These are phyloP conservation scores for Coilia nasus DNA, from an alignment of 2,797 vertebrate species.

Conservation along the genomic window DNA sequence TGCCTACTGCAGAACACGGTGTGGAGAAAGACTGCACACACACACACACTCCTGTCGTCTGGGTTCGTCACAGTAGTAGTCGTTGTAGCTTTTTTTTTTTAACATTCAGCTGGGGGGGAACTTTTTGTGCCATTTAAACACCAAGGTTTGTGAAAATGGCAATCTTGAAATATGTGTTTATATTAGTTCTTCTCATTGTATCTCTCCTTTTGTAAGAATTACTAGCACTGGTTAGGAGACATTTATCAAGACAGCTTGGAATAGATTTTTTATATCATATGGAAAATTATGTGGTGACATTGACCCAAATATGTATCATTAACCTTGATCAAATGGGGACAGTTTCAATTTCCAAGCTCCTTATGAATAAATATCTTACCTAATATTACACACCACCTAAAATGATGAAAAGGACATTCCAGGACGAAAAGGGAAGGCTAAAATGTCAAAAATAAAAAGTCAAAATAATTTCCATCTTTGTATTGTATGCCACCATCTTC, in stretches of 20 bases:
- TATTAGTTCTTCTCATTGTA: background rate
- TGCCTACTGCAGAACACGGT: slow-evolving; percentile 63
- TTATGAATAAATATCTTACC: background rate
- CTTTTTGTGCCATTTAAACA: background rate
- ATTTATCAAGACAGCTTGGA: background rate
- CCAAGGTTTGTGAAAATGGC: background rate
- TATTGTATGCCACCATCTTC: background rate
- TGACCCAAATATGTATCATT: background rate
- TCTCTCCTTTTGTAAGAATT: background rate
- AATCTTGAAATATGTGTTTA: background rate
- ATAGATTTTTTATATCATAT: background rate
- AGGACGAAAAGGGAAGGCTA: background rate
- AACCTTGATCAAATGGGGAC: background rate
- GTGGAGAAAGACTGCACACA: slow-evolving; percentile 2
- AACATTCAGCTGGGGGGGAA: background rate
- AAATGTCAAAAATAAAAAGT: background rate
- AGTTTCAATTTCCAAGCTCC: background rate
- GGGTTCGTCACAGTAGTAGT: background rate
- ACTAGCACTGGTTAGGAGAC: background rate
- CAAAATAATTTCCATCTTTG: background rate
- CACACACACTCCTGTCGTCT: background rate
- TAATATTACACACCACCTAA: background rate
- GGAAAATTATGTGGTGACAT: slow-evolving; percentile 1
- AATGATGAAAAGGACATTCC: background rate
- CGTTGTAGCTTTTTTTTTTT: background rate